phyloP scores from a whole-genome alignment of 2,113 vertebrate genomes.

The Coreoperca whiteheadi region DNA sequence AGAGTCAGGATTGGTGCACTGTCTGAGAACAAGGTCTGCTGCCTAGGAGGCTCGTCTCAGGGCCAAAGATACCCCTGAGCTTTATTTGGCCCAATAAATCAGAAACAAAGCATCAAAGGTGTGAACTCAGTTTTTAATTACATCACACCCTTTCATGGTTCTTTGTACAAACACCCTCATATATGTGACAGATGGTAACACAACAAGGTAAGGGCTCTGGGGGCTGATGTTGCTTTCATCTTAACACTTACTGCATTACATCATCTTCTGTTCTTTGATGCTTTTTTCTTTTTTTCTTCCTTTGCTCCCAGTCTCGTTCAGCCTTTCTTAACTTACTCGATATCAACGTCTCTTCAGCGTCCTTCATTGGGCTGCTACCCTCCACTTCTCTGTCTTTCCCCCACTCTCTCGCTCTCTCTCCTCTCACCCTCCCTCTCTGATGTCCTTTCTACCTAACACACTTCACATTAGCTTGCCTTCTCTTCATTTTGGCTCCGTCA shows the following conservation, averaged over 20 bases:
- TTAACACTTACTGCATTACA: constrained; percentile 39
- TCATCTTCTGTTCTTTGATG: constrained; percentile 31
- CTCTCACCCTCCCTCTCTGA: not conserved
- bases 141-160: constrained; percentile 24
- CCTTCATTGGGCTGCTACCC: not conserved
- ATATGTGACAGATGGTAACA: constrained; percentile 42
- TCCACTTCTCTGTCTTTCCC: not conserved
- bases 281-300: constrained; percentile 19
- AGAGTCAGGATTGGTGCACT: not conserved
- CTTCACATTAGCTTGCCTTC: constrained; percentile 63
- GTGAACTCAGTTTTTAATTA: constrained; percentile 57
- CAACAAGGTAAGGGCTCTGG: constrained; percentile 54
- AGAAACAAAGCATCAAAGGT: constrained; percentile 29
- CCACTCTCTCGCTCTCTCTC: not conserved
- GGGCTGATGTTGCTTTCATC: constrained; percentile 34
- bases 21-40: not conserved
- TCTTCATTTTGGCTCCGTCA: constrained; percentile 45
- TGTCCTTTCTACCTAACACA: constrained; percentile 48
- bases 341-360: constrained; percentile 25
- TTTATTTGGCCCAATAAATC: constrained; percentile 12
- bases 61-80: not conserved
- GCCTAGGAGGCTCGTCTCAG: not conserved
- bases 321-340: constrained; percentile 10
- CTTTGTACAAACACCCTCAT: constrained; percentile 21
- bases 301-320: constrained; percentile 16